These are phyloP conservation scores for Stenchaetothrips biformis DNA, from an alignment of 2,888 invertebrate species.

Conservation along the genomic window DNA sequence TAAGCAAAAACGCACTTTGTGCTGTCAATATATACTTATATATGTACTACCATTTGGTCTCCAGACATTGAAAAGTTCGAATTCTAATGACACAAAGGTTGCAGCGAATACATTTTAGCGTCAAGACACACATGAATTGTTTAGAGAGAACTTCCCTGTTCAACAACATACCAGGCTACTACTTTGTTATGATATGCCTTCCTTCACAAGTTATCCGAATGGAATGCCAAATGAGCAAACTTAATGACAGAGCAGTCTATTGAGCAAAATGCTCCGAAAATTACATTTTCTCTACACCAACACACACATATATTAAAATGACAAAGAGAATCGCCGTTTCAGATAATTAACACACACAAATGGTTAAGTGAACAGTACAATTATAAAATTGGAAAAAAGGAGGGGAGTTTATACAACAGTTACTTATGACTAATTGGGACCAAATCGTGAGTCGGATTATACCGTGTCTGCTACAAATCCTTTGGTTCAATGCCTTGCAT, in stretches of 20 bases:
- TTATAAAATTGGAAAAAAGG: neutral
- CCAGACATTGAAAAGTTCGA: neutral
- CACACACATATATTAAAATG: neutral
- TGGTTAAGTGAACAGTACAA: neutral
- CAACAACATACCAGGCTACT: neutral
- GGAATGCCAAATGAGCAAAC: slow-evolving; percentile 9
- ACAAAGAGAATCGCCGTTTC: neutral
- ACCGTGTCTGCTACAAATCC: neutral
- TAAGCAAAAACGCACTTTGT: neutral
- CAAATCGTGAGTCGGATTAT: neutral
- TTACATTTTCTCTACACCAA: neutral
- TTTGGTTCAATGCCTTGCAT: neutral
- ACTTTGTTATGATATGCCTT: neutral
- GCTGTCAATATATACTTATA: neutral
- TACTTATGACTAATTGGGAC: neutral
- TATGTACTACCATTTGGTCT: neutral
- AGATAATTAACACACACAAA: neutral
- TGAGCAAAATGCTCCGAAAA: neutral
- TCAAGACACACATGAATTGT: neutral
- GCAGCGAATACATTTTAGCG: neutral
- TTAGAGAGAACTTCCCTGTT: neutral
- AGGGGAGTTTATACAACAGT: neutral
- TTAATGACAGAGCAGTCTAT: neutral
- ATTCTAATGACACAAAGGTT: neutral
- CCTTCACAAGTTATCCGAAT: neutral